A percentile compares a stretch with the other conserved stretches of the same genome.
Conservation (phyloP, 1,140 invertebrate genomes). For the Danaus melanippus region DNA sequence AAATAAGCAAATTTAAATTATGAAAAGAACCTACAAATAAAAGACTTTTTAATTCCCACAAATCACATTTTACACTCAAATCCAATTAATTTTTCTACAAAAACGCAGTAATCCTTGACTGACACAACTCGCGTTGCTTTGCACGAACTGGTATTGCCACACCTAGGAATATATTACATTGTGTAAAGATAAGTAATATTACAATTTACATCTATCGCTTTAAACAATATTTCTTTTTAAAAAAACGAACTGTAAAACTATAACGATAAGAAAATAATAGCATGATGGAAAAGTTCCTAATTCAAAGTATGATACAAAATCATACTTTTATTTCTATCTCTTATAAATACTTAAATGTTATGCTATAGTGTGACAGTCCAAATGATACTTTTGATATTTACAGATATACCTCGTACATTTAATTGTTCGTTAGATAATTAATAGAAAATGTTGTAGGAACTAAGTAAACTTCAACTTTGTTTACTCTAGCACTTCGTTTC, state of each 20-base stretch:
- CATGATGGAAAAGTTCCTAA: too few relatives aligned
- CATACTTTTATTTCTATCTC: neutral
- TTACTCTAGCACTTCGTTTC: too few relatives aligned
- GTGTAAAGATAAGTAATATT: neutral
- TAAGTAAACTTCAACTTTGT: too few relatives aligned
- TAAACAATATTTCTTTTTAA: neutral
- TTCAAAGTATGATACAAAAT: slow-evolving; percentile 5
- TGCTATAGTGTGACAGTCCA: too few relatives aligned
- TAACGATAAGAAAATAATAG: too few relatives aligned
- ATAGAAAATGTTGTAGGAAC: too few relatives aligned
- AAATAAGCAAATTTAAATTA: slow-evolving; percentile 1
- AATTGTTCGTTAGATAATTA: too few relatives aligned
- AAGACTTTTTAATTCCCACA: slow-evolving; percentile 23
- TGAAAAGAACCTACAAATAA: slow-evolving; percentile 32
- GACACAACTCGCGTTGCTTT: slow-evolving; percentile 65
- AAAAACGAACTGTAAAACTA: too few relatives aligned
- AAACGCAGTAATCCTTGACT: slow-evolving; percentile 58
- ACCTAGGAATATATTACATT: neutral
- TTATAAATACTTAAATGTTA: too few relatives aligned
- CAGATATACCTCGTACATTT: too few relatives aligned
- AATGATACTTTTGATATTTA: too few relatives aligned
- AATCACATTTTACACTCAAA: slow-evolving; percentile 48
- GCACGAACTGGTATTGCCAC: slow-evolving; percentile 39
- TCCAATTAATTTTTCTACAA: slow-evolving; percentile 43
- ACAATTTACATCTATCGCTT: neutral